These are phyloP conservation scores for Drosophila putrida DNA, from an alignment of 2,888 invertebrate genomes.

Conservation along the genomic window DNA sequence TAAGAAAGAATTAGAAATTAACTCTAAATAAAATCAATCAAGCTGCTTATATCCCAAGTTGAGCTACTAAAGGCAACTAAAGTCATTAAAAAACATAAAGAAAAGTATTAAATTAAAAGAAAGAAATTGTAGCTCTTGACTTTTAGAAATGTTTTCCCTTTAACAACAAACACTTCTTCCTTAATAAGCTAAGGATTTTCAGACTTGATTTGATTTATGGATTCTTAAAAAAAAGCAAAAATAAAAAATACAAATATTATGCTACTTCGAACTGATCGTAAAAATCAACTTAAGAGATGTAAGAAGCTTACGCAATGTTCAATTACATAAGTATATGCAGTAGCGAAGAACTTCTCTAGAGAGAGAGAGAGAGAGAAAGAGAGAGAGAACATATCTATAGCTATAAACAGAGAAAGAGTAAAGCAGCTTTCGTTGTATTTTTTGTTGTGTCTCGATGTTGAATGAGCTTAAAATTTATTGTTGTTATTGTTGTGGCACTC, in stretches of 20 bases:
- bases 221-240: not conserved
- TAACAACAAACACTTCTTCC: too few relatives aligned
- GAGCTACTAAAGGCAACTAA: not conserved
- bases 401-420: conserved; percentile 16
- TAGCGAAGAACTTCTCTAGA: not conserved
- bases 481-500: conserved; percentile 47
- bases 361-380: too few relatives aligned
- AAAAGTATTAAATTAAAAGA: too few relatives aligned
- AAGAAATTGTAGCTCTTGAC: too few relatives aligned
- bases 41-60: not conserved
- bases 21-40: too few relatives aligned
- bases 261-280: conserved; percentile 1
- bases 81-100: too few relatives aligned
- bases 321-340: not conserved
- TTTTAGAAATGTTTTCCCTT: too few relatives aligned
- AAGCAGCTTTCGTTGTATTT: conserved; percentile 21
- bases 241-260: too few relatives aligned
- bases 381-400: too few relatives aligned
- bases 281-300: conserved; percentile 5
- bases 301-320: conserved; percentile 5
- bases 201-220: too few relatives aligned
- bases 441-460: not conserved
- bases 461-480: conserved; percentile 42
- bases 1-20: too few relatives aligned
- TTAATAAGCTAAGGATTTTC: too few relatives aligned